Evolutionary conservation across 2,113 vertebrate species (phyloP).

Genomic region (Antechinus stuartii): DNA sequence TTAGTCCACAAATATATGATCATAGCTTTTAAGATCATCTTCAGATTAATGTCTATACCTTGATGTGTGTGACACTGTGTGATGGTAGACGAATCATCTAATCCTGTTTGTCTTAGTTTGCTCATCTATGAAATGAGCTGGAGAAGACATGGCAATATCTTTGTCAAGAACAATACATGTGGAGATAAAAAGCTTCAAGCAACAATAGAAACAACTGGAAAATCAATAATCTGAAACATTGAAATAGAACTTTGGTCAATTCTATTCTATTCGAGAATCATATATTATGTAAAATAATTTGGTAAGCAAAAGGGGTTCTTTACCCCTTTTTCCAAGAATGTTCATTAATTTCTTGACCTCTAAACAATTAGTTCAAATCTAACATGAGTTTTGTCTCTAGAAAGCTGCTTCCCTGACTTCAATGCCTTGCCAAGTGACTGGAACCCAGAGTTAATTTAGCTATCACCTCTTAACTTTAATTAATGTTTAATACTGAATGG

Average conservation of each 20-base stretch:
- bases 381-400: background rate
- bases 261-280: background rate
- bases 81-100: background rate
- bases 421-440: constrained; percentile 54
- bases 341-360: background rate
- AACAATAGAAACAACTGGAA: background rate
- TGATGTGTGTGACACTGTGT: background rate
- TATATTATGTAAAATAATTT: background rate
- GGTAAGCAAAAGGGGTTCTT: background rate
- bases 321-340: background rate
- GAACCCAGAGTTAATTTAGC: constrained; percentile 66
- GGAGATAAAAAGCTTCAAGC: background rate
- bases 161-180: background rate
- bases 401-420: constrained; percentile 31
- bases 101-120: background rate
- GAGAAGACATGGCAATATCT: background rate
- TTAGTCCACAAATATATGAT: background rate
- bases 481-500: constrained; percentile 73
- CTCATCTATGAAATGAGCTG: background rate
- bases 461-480: constrained; percentile 75
- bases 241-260: background rate
- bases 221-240: background rate
- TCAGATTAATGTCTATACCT: background rate
- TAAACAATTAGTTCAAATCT: background rate
- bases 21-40: background rate